These are phyloP conservation scores for Spondyliosoma cantharus DNA, from an alignment of 2,797 vertebrate species.

Conservation along the genomic window DNA sequence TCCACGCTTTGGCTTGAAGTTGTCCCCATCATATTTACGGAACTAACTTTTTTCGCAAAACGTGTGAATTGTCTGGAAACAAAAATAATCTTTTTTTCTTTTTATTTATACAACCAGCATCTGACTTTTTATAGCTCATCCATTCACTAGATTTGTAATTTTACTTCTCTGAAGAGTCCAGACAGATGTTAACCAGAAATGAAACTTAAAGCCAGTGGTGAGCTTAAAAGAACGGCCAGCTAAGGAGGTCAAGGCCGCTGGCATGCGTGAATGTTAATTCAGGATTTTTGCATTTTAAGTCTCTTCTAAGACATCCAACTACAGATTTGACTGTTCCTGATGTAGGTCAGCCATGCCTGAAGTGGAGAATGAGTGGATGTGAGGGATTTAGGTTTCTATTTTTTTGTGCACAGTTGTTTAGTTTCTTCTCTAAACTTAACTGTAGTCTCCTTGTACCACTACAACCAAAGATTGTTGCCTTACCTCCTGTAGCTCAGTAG, in stretches of 20 bases:
- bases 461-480: background rate
- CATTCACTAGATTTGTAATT: conserved; percentile 22
- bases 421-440: background rate
- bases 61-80: background rate
- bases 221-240: conserved; percentile 52
- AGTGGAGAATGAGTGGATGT: conserved; percentile 19
- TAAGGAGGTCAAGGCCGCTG: conserved; percentile 58
- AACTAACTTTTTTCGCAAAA: conserved; percentile 20
- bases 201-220: conserved; percentile 57
- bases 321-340: conserved; percentile 49
- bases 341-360: conserved; percentile 53
- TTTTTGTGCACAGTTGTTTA: background rate
- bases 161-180: conserved; percentile 28
- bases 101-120: conserved; percentile 11
- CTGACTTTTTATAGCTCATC: background rate
- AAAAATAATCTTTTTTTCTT: conserved; percentile 10
- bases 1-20: conserved; percentile 7
- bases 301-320: conserved; percentile 42
- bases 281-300: conserved; percentile 60
- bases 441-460: background rate
- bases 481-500: background rate
- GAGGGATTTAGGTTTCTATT: conserved; percentile 20
- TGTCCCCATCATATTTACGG: conserved; percentile 18
- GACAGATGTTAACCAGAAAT: conserved; percentile 63
- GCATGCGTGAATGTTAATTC: conserved; percentile 52